phyloP scores from a whole-genome alignment of 2,888 invertebrate species.

The Agrochola circellaris region DNA sequence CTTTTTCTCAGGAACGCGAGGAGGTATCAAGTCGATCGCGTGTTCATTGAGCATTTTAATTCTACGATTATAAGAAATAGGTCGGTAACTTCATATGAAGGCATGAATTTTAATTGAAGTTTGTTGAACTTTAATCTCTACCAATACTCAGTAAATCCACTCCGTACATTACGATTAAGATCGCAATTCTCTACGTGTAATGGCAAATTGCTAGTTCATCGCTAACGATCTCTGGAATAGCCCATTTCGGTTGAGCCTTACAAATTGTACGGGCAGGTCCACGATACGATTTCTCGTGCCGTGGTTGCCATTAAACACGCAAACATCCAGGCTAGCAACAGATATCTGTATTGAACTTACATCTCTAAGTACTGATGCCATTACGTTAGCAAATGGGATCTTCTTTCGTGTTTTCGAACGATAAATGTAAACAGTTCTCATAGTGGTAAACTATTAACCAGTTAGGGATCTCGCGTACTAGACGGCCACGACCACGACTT shows the following conservation, averaged over 20 bases:
- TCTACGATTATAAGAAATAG: neutral
- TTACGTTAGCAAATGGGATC: slow-evolving; percentile 43
- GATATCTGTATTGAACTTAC: slow-evolving; percentile 48
- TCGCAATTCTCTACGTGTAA: slow-evolving; percentile 61
- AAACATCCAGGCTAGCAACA: slow-evolving; percentile 39
- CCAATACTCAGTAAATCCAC: slow-evolving; percentile 51
- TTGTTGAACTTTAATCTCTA: slow-evolving; percentile 47
- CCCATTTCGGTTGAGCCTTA: slow-evolving; percentile 63
- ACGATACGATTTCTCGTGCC: slow-evolving; percentile 54
- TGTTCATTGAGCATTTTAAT: neutral
- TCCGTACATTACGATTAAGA: slow-evolving; percentile 56
- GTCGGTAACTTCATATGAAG: neutral
- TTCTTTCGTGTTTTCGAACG: slow-evolving; percentile 12
- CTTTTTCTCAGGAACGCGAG: too few species aligned
- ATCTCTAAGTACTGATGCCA: slow-evolving; percentile 35
- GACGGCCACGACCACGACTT: too few species aligned
- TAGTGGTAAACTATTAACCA: neutral
- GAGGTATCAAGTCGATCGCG: too few species aligned
- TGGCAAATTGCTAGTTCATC: slow-evolving; percentile 61
- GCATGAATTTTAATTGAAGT: slow-evolving; percentile 24
- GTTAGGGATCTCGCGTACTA: too few species aligned
- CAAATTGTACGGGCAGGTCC: slow-evolving; percentile 55
- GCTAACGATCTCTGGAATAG: slow-evolving; percentile 57
- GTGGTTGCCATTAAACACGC: slow-evolving; percentile 54
- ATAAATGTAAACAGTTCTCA: slow-evolving; percentile 7